Evolutionary conservation across 1,140 invertebrate species (phyloP).

Genomic region (Pogonomyrmex californicus): DNA sequence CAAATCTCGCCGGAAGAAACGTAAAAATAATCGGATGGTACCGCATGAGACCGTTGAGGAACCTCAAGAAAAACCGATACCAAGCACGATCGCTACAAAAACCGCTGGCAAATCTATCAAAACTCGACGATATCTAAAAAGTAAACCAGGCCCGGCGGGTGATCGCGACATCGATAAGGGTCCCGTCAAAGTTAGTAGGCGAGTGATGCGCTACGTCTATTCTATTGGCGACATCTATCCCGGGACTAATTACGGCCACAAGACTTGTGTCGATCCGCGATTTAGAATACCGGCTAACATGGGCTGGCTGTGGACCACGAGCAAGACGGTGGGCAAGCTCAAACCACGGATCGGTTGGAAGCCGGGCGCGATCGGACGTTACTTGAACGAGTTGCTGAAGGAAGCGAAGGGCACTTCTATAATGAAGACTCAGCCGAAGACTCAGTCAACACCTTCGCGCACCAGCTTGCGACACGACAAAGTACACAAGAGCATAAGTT

Average conservation of each 20-base stretch:
- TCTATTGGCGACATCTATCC: conserved; percentile 75
- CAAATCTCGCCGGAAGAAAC: conserved; percentile 76
- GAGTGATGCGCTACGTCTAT: conserved; percentile 77
- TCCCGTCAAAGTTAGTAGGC: conserved; percentile 75
- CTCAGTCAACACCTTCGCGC: not conserved
- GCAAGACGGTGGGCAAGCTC: conserved; percentile 65
- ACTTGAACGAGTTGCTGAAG: conserved; percentile 78
- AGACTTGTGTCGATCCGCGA: conserved; percentile 79
- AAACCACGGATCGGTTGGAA: conserved; percentile 82
- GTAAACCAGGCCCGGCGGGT: conserved; percentile 15
- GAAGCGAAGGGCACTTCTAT: conserved; percentile 76
- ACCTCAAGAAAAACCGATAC: not conserved
- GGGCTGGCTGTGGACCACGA: conserved; percentile 84
- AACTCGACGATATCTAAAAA: not conserved
- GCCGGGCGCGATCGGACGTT: conserved; percentile 81
- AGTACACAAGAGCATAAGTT: conserved; percentile 66
- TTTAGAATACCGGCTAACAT: conserved; percentile 82
- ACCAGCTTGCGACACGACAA: conserved; percentile 56
- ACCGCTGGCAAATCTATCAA: not conserved
- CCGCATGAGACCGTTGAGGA: not conserved
- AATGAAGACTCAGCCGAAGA: conserved; percentile 15
- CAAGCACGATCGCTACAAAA: not conserved
- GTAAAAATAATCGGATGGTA: not conserved
- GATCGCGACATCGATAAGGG: not conserved
- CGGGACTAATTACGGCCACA: conserved; percentile 80